Conservation (phyloP, 2,797 vertebrate species). For the Oreortyx pictus region DNA sequence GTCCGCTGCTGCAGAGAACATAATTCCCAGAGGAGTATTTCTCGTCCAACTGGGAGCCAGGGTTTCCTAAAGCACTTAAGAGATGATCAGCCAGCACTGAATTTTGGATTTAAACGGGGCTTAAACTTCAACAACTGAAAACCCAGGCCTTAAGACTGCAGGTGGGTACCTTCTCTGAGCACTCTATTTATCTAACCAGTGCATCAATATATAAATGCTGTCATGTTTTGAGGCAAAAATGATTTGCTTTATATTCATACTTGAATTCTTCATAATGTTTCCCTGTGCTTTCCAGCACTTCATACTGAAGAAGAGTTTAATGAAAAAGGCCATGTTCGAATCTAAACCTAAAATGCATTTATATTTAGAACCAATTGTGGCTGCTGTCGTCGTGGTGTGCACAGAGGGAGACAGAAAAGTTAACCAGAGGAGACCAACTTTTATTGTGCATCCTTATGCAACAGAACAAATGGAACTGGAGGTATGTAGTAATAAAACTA, state of each 20-base stretch:
- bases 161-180: background rate
- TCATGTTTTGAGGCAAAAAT: background rate
- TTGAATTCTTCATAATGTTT: background rate
- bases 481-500: conserved; percentile 84
- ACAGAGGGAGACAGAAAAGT: background rate
- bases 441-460: conserved; percentile 84
- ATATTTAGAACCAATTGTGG: background rate
- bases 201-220: background rate
- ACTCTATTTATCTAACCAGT: background rate
- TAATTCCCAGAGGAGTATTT: background rate
- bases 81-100: background rate
- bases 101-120: conserved; percentile 52
- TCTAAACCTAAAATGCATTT: background rate
- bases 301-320: background rate
- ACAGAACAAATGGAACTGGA: conserved; percentile 83
- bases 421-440: conserved; percentile 78
- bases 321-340: background rate
- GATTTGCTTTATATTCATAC: background rate
- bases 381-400: background rate
- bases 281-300: background rate
- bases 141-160: conserved; percentile 20
- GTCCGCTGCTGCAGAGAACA: background rate
- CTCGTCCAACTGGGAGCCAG: background rate
- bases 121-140: conserved; percentile 25
- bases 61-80: conserved; percentile 10